Evolutionary conservation across 1,140 invertebrate genomes (phyloP), one percentile per base, ranked within the genome.

Genomic region (Pogonomyrmex californicus): DNA sequence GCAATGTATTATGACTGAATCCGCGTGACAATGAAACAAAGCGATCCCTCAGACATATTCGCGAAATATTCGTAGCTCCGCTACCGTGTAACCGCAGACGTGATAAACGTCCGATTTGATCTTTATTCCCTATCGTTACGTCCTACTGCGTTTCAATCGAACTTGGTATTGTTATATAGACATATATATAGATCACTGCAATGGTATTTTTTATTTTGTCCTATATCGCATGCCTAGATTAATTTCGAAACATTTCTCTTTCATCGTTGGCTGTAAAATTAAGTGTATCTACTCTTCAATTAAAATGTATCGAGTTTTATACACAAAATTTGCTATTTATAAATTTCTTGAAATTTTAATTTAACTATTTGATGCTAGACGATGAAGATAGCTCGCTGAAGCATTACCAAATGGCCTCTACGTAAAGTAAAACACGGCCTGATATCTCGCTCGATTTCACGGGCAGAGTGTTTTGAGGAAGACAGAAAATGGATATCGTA

Each of bases 381-480:
- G 23, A 33, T 7, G 41, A 7, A 62, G 44, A 33, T 36, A 30
- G 6, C 54, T 30, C 9, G 30, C 17, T 79, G 47, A 47, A 7
- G n/a, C 68, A 10, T 17, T 36, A 17, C 38, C 23, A 38, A 83
- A 75, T 62, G 30, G 17, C 54, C 44, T 30, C n/a, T 82, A 73
- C 23, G 41, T 82, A 83, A 63, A 73, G 23, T 60, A 60, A 83
- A 83, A 56, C 5, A 54, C 79, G 51, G 23, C 41, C 41, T 41
- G 41, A 49, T 82, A 73, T 71, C 38, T 17, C 44, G 77, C 66
- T 73, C 30, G 66, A 82, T 82, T 73, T 73, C 51, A 82, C 30
- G 51, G 41, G 68, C 66, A n/a, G 41, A 41, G 66, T 56, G 51
- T 73, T 82, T 82, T 60, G 66, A 82, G 79, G 51, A 73, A 73